Evolutionary conservation across 2,113 vertebrate species (phyloP).

Genomic region (Pachyramphus minor): DNA sequence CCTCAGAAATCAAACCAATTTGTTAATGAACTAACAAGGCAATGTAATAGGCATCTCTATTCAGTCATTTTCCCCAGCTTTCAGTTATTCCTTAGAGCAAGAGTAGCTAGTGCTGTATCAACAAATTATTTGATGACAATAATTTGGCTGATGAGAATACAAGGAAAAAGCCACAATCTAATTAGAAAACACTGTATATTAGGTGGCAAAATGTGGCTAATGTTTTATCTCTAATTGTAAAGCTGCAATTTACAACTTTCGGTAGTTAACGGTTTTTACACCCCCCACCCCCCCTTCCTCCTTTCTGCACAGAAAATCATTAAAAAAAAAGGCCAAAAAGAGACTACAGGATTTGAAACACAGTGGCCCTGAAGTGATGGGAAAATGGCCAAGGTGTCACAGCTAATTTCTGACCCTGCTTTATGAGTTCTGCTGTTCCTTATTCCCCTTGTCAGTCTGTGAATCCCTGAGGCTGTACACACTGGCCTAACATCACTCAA

Average conservation of each 20-base stretch:
- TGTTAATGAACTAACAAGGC: slow-evolving; percentile 45
- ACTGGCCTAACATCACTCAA: slow-evolving; percentile 89
- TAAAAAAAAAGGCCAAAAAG: slow-evolving; percentile 53
- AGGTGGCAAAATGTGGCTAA: slow-evolving; percentile 47
- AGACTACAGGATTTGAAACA: slow-evolving; percentile 70
- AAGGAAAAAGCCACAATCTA: slow-evolving; percentile 21
- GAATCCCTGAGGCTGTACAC: slow-evolving; percentile 80
- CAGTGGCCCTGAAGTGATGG: slow-evolving; percentile 74
- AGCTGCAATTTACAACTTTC: slow-evolving; percentile 46
- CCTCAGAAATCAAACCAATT: slow-evolving; percentile 51
- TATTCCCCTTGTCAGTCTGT: slow-evolving; percentile 78
- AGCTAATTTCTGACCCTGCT: slow-evolving; percentile 79
- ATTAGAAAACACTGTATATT: slow-evolving; percentile 29
- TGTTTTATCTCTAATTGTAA: slow-evolving; percentile 48
- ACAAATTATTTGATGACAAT: slow-evolving; percentile 52
- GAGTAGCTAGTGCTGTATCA: slow-evolving; percentile 35
- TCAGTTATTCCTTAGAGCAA: slow-evolving; percentile 24
- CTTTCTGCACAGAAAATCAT: neutral
- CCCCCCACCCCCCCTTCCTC: neutral
- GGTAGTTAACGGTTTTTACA: neutral
- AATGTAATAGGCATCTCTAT: neutral
- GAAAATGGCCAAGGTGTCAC: slow-evolving; percentile 79
- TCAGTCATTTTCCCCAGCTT: neutral
- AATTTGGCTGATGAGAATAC: slow-evolving; percentile 50
- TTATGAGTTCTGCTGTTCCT: slow-evolving; percentile 78